Conservation (phyloP, 2,797 vertebrate genomes). For the Hypotaenidia philippensis region DNA sequence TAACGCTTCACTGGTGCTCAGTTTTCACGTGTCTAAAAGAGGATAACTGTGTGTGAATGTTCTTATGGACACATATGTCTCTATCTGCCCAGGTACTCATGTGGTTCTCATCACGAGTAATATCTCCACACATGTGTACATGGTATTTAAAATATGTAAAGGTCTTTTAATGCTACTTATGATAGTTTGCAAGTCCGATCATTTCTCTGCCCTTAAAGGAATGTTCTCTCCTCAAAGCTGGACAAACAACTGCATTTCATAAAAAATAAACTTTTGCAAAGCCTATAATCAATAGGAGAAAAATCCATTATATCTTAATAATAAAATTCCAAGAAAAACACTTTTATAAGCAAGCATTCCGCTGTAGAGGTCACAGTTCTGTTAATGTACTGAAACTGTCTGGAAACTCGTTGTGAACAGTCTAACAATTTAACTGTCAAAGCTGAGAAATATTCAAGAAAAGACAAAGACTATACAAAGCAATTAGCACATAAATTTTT, state of each 20-base stretch:
- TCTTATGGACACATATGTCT: background rate
- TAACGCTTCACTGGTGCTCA: background rate
- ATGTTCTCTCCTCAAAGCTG: constrained; percentile 41
- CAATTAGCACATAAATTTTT: background rate
- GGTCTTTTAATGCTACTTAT: constrained; percentile 6
- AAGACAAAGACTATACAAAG: background rate
- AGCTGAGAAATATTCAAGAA: constrained; percentile 5
- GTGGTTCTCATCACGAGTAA: background rate
- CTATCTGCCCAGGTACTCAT: background rate
- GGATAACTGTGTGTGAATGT: background rate
- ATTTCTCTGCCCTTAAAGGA: constrained; percentile 32
- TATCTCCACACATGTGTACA: background rate
- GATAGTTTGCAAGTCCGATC: background rate
- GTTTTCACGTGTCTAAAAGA: background rate
- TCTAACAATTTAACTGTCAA: background rate
- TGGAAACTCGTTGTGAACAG: constrained; percentile 8
- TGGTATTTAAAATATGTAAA: constrained; percentile 8
- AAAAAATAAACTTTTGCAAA: constrained; percentile 63
- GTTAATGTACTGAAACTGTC: background rate
- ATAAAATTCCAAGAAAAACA: constrained; percentile 61
- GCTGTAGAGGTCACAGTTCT: constrained; percentile 37
- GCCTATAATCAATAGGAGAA: constrained; percentile 42
- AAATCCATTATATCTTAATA: constrained; percentile 39
- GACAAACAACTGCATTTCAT: constrained; percentile 20
- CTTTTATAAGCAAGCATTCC: constrained; percentile 40